A percentile compares a stretch with the other conserved stretches of the same genome.
phyloP scores from a whole-genome alignment of 2,888 invertebrate genomes.

The Eristalis tenax region DNA sequence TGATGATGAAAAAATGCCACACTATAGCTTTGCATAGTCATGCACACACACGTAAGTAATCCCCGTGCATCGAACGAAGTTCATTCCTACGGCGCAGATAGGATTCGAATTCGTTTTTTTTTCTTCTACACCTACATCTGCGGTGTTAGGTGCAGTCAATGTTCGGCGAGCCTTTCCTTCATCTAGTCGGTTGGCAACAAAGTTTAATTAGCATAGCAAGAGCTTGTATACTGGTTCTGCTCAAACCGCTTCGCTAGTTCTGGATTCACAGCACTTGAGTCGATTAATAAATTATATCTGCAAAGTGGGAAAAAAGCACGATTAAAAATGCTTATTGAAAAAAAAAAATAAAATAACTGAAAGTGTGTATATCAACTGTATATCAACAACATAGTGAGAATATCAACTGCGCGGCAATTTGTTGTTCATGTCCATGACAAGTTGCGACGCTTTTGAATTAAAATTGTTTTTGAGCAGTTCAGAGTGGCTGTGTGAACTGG shows the following conservation, averaged over 20 bases:
- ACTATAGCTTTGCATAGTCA: neutral
- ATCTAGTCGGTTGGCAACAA: neutral
- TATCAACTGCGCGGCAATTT: neutral
- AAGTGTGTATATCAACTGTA: neutral
- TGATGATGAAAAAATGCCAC: neutral
- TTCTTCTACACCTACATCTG: conserved; percentile 7
- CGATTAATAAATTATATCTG: conserved; percentile 33
- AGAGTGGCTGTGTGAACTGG: too few relatives aligned
- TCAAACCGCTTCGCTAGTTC: conserved; percentile 5
- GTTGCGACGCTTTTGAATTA: neutral
- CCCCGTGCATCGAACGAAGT: neutral
- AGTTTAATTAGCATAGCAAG: conserved; percentile 36
- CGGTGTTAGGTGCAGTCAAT: conserved; percentile 8
- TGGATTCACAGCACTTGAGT: conserved; percentile 9
- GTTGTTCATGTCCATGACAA: neutral
- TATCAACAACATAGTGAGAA: neutral
- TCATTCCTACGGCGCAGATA: conserved; percentile 17
- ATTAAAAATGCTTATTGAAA: neutral
- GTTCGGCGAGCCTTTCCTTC: conserved; percentile 4
- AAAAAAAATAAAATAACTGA: neutral
- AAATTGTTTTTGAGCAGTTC: neutral
- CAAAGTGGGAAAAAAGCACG: neutral
- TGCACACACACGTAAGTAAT: neutral
- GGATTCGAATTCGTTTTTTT: neutral
- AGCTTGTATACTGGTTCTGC: conserved; percentile 25